phyloP scores from a whole-genome alignment of 2,797 vertebrate genomes.

The Acipenser ruthenus region DNA sequence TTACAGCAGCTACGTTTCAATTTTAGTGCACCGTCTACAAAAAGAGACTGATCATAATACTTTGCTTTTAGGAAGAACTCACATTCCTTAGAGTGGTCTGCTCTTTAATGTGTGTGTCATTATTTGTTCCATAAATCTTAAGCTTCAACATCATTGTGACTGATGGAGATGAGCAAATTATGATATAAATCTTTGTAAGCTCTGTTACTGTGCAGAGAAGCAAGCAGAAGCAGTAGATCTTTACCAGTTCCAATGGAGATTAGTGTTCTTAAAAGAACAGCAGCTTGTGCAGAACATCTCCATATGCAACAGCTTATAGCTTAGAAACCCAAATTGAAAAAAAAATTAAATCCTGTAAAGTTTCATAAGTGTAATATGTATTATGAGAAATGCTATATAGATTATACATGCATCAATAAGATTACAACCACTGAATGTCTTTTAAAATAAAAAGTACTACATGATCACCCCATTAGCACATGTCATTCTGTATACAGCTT shows the following conservation, averaged over 20 bases:
- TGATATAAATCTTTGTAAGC: slow-evolving; percentile 23
- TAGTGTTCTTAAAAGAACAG: slow-evolving; percentile 1
- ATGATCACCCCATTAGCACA: too few species aligned
- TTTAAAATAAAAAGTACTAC: too few species aligned
- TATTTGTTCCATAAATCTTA: slow-evolving; percentile 27
- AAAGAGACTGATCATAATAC: slow-evolving; percentile 13
- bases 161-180: slow-evolving; percentile 29
- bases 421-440: too few species aligned
- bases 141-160: slow-evolving; percentile 16
- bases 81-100: slow-evolving; percentile 22
- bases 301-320: too few species aligned
- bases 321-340: slow-evolving; percentile 4
- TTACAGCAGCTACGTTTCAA: too few species aligned
- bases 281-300: neutral
- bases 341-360: neutral
- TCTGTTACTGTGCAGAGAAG: neutral
- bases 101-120: slow-evolving; percentile 25
- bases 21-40: too few species aligned
- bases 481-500: too few species aligned
- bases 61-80: slow-evolving; percentile 14
- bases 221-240: neutral
- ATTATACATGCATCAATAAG: too few species aligned
- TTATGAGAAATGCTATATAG: too few species aligned
- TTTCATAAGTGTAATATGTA: too few species aligned
- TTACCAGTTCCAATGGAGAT: neutral